These are phyloP conservation scores for Paralichthys olivaceus DNA, from an alignment of 2,113 vertebrate genomes.

Conservation along the genomic window DNA sequence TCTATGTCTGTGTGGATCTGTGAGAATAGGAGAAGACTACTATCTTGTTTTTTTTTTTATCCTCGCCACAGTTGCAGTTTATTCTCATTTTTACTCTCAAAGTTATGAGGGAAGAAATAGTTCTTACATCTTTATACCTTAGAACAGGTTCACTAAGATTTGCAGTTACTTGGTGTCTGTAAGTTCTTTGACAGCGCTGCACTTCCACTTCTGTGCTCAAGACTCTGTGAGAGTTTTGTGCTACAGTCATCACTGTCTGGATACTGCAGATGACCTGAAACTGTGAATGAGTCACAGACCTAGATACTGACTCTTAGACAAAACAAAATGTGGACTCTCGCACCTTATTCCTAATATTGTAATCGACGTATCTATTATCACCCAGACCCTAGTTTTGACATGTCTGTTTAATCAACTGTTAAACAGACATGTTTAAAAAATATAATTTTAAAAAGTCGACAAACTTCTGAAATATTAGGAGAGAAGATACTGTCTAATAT, in stretches of 20 bases:
- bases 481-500: neutral
- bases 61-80: too few species aligned
- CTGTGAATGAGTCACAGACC: neutral
- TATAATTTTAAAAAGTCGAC: neutral
- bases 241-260: neutral
- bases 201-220: neutral
- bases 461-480: too few species aligned
- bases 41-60: neutral
- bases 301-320: neutral
- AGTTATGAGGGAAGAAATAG: too few species aligned
- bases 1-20: neutral
- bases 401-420: neutral
- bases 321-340: neutral
- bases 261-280: too few species aligned
- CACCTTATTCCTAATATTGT: neutral
- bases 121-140: too few species aligned
- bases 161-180: conserved; percentile 34
- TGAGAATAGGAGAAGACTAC: neutral
- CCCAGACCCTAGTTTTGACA: neutral
- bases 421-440: neutral
- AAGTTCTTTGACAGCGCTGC: neutral
- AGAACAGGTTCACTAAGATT: conserved; percentile 2
- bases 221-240: neutral
- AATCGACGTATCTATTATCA: neutral
- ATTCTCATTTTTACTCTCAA: neutral